Conservation (phyloP, 30 jellyfish, hydroid and myxozoan species). For the Nemopilema nomurai region DNA sequence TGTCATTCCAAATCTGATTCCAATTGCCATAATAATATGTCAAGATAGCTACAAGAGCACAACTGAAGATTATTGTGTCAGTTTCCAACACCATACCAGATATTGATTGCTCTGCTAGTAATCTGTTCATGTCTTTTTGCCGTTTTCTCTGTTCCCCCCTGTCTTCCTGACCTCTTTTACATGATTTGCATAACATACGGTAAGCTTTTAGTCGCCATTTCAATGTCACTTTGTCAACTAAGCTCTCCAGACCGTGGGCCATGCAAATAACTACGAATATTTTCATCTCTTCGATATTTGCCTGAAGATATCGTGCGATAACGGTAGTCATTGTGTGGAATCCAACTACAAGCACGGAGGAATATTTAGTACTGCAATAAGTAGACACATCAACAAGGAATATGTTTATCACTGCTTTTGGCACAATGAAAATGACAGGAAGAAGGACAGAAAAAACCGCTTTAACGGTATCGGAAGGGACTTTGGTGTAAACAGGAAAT, state of each 20-base stretch:
- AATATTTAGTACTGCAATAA: constrained; percentile 7
- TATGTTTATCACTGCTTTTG: constrained; percentile 43
- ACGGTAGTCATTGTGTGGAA: constrained; percentile 40
- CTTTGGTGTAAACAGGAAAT: constrained; percentile 35
- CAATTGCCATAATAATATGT: constrained; percentile 30
- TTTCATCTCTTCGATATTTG: constrained; percentile 25
- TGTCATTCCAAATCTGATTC: background rate
- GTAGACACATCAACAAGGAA: constrained; percentile 35
- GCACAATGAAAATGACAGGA: constrained; percentile 45
- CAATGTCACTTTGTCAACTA: constrained; percentile 41
- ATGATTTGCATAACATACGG: constrained; percentile 38
- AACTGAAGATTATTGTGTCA: constrained; percentile 51
- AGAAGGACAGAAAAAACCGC: constrained; percentile 48
- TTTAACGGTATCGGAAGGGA: constrained; percentile 29
- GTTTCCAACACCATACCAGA: constrained; percentile 55
- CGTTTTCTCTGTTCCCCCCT: background rate
- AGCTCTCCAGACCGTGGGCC: constrained; percentile 51
- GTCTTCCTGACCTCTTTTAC: constrained; percentile 26
- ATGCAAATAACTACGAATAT: constrained; percentile 35
- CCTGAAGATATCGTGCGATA: constrained; percentile 47
- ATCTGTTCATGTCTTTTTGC: constrained; percentile 31
- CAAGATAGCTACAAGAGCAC: constrained; percentile 48
- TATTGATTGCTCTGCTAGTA: constrained; percentile 55
- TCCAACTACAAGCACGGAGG: constrained; percentile 43
- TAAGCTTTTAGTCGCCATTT: constrained; percentile 24